These are phyloP conservation scores for Tetramorium alpestre DNA, from an alignment of 1,140 invertebrate species.

Conservation along the genomic window DNA sequence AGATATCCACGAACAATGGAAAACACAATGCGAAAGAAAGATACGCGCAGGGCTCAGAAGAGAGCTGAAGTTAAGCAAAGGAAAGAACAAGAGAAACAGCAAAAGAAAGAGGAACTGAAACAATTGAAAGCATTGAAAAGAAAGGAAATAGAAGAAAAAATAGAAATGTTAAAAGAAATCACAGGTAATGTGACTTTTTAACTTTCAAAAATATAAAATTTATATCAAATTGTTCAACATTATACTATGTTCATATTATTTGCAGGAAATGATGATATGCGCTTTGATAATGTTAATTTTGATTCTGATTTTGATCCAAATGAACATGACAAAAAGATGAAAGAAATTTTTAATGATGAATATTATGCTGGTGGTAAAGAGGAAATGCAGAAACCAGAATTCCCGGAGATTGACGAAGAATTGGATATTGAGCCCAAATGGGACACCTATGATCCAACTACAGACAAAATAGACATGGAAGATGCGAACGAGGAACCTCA, in stretches of 20 bases:
- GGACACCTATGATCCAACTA: constrained; percentile 89
- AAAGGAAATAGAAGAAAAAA: constrained; percentile 96
- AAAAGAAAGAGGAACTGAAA: constrained; percentile 94
- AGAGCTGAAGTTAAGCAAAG: constrained; percentile 91
- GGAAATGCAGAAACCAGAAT: constrained; percentile 91
- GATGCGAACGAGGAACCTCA: constrained; percentile 84
- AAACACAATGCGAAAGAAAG: constrained; percentile 92
- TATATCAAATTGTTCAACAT: constrained; percentile 1
- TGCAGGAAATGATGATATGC: constrained; percentile 88
- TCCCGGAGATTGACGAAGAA: constrained; percentile 93
- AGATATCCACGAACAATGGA: constrained; percentile 95
- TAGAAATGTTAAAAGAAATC: constrained; percentile 95
- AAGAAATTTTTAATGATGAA: constrained; percentile 93
- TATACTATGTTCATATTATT: constrained; percentile 20
- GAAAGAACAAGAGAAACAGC: constrained; percentile 93
- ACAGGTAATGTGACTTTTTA: constrained; percentile 88
- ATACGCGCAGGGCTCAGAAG: constrained; percentile 92
- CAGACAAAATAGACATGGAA: constrained; percentile 77
- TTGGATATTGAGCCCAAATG: constrained; percentile 90
- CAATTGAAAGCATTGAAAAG: constrained; percentile 94
- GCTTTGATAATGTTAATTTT: constrained; percentile 86
- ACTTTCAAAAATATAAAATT: not conserved
- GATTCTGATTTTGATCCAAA: constrained; percentile 97
- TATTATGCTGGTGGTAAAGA: constrained; percentile 92
- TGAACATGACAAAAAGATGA: constrained; percentile 95